Evolutionary conservation across 2,797 vertebrate genomes (phyloP), one percentile per base, ranked within the genome.

Genomic region (Cossypha polioptera): DNA sequence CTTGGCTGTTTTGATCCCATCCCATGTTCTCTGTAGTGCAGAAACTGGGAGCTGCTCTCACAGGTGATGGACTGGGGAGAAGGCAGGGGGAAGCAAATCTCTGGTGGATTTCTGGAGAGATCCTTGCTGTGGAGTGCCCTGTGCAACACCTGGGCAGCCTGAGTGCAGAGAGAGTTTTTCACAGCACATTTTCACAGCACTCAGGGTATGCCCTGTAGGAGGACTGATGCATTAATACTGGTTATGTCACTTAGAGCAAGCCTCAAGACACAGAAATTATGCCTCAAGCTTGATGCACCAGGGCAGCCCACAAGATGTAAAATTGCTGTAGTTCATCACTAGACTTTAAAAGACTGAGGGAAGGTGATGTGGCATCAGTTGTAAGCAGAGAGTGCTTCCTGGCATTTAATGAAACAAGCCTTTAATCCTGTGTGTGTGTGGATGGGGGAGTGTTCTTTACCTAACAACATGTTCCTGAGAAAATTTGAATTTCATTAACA

Each of bases 21-120:
- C 29, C 48, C 22, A 6, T 0, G 0, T 14, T 76, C 45, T 36
- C 50, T 72, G 16, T 3, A 1, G 20, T 13, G 19, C n/a, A 33
- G 61, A 63, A 35, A 2, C 40, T 40, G 35, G 35, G 63, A 19
- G 9, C 35, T 72, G 54, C 33, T 81, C 58, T 45, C 16, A 26
- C 12, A 13, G 84, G 36, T 0, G 1, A 9, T 36, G 40, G 62
- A 17, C n/a, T 3, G 1, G 13, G 62, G 16, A 58, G 53, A 40
- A 43, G 48, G 57, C 7, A 28, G 36, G 5, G n/a, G 16, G 15
- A 82, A 62, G 54, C 16, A 66, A 50, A 58, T 67, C 38, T n/a
- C 20, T 7, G 11, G 13, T n/a, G 59, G 20, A 10, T 75, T 94
- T 80, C 58, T 68, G 51, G 38, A 63, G 65, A 42, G 9, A 38